Percentiles rank a stretch among this genome's conserved stretches.
Evolutionary conservation across 2,113 vertebrate genomes (phyloP).

Genomic region (Rhodinocichla rosea): DNA sequence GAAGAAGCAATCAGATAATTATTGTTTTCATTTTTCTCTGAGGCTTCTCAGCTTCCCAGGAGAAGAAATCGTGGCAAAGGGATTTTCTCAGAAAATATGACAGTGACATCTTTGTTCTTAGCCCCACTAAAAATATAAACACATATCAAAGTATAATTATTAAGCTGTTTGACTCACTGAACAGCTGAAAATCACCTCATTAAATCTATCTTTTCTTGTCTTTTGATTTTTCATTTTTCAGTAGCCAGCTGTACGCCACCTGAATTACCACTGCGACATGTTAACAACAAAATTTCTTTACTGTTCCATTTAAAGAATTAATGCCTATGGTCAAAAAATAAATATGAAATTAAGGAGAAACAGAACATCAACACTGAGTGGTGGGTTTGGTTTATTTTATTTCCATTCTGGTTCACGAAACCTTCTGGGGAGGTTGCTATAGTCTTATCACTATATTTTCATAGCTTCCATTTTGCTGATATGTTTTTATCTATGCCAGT

Average conservation of each 20-base stretch:
- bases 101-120: neutral
- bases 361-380: neutral
- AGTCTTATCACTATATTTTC: neutral
- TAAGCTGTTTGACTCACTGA: neutral
- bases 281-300: neutral
- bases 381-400: neutral
- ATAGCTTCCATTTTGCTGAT: neutral
- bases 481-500: neutral
- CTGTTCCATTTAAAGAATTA: neutral
- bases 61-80: too few relatives aligned
- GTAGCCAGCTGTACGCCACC: neutral
- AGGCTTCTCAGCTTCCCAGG: too few relatives aligned
- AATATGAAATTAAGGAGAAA: neutral
- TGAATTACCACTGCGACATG: neutral
- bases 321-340: neutral
- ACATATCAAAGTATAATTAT: neutral
- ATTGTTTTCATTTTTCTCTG: too few relatives aligned
- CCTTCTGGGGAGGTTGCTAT: neutral
- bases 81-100: too few relatives aligned
- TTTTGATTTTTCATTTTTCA: neutral
- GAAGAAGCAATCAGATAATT: too few relatives aligned
- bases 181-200: neutral
- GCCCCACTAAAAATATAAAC: neutral
- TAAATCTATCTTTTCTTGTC: neutral
- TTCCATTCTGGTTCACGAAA: neutral